These are phyloP conservation scores for Caerostris darwini DNA, from an alignment of 1,140 invertebrate species.

Conservation along the genomic window DNA sequence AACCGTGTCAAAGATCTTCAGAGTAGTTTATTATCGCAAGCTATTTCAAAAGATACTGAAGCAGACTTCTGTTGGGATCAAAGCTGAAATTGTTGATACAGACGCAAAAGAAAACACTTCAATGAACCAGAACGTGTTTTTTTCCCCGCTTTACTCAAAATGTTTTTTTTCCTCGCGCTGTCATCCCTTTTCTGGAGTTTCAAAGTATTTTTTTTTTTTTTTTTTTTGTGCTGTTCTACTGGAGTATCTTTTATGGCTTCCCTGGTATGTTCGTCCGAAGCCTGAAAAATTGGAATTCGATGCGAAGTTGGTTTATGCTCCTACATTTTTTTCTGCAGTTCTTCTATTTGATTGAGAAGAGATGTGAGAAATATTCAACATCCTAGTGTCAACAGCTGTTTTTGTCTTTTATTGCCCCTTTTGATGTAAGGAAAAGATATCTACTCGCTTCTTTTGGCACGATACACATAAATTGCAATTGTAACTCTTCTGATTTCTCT, in stretches of 20 bases:
- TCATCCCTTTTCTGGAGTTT: neutral
- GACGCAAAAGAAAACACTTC: conserved; percentile 63
- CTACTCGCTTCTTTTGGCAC: neutral
- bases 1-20: neutral
- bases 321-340: neutral
- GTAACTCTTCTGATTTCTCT: too few relatives aligned
- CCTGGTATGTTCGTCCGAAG: conserved; percentile 56
- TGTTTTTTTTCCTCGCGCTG: conserved; percentile 34
- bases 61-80: conserved; percentile 9
- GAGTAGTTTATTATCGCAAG: conserved; percentile 29
- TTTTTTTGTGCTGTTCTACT: conserved; percentile 51
- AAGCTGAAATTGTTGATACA: conserved; percentile 58
- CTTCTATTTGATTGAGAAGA: conserved; percentile 70
- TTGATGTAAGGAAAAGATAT: neutral
- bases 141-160: neutral
- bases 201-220: conserved; percentile 65
- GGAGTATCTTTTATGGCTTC: conserved; percentile 66
- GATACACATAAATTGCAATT: neutral
- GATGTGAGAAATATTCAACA: conserved; percentile 67
- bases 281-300: conserved; percentile 74
- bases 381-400: conserved; percentile 56
- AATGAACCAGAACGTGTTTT: conserved; percentile 25
- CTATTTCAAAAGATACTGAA: conserved; percentile 11
- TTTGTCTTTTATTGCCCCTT: conserved; percentile 63
- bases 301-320: conserved; percentile 53